A percentile compares a stretch with the other conserved stretches of the same genome.
Conservation (phyloP, 1,140 invertebrate genomes). For the Mycetomoellerius zeteki region DNA sequence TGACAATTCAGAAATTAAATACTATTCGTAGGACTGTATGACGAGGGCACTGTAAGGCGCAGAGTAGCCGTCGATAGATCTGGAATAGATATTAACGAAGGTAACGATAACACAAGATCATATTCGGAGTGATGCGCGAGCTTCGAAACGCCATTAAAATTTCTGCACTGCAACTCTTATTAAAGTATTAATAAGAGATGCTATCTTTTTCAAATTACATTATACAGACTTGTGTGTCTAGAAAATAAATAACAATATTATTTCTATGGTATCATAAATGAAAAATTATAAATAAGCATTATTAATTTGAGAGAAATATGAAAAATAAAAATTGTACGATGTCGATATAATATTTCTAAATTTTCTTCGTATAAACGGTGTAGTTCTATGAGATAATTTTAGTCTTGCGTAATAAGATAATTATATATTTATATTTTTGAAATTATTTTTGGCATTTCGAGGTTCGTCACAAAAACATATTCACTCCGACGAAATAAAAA, state of each 20-base stretch:
- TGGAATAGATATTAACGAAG: constrained; percentile 84
- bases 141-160: constrained; percentile 60
- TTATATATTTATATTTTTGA: background rate
- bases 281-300: background rate
- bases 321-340: background rate
- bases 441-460: constrained; percentile 63
- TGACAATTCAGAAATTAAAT: constrained; percentile 78
- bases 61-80: constrained; percentile 84
- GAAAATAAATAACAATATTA: background rate
- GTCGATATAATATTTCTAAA: background rate
- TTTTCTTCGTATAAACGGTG: background rate
- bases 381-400: background rate
- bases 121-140: constrained; percentile 69
- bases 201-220: background rate
- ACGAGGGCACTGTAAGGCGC: constrained; percentile 83
- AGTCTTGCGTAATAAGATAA: background rate
- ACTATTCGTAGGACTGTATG: constrained; percentile 83
- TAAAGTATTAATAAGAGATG: constrained; percentile 35
- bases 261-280: background rate
- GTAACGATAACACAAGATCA: constrained; percentile 76
- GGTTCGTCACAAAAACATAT: constrained; percentile 59
- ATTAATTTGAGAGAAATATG: background rate
- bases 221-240: background rate
- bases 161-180: background rate
- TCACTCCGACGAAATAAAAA: constrained; percentile 61